These are phyloP conservation scores for Brachionus angularis DNA, from an alignment of 1,140 invertebrate genomes.

Conservation along the genomic window DNA sequence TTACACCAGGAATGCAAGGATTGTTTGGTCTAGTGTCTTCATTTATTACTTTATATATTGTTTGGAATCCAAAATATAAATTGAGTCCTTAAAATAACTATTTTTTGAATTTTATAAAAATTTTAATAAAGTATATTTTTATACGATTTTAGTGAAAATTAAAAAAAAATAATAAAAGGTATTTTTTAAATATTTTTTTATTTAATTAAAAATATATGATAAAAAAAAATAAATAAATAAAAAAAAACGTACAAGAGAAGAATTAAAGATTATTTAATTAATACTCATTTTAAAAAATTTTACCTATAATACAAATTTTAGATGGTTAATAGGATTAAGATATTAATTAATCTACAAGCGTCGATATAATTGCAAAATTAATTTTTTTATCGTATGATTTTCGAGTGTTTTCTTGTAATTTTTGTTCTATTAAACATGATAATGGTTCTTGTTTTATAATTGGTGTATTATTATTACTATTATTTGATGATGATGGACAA, in stretches of 20 bases:
- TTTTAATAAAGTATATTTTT: neutral
- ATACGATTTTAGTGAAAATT: neutral
- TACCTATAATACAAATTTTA: conserved; percentile 15
- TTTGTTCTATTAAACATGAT: neutral
- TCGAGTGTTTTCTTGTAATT: neutral
- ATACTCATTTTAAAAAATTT: conserved; percentile 6
- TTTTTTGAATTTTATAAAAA: neutral
- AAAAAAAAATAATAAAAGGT: no score
- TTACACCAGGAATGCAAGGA: conserved; percentile 71
- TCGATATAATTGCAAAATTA: conserved; percentile 28
- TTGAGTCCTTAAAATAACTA: conserved; percentile 50
- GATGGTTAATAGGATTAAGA: neutral
- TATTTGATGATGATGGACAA: conserved; percentile 15
- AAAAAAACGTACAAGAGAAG: neutral
- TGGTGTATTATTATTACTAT: conserved; percentile 24
- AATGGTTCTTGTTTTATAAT: conserved; percentile 9
- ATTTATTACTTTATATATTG: conserved; percentile 66
- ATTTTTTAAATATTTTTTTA: no score
- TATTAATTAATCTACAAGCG: neutral
- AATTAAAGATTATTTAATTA: no score
- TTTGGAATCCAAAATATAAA: conserved; percentile 65
- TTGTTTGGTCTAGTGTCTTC: conserved; percentile 74
- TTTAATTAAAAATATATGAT: neutral
- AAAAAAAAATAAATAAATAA: neutral
- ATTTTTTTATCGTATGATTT: conserved; percentile 36